Percentiles rank a stretch among this genome's conserved stretches.
These are phyloP conservation scores for Forpus xanthops DNA, from an alignment of 2,797 vertebrate species.

Conservation along the genomic window DNA sequence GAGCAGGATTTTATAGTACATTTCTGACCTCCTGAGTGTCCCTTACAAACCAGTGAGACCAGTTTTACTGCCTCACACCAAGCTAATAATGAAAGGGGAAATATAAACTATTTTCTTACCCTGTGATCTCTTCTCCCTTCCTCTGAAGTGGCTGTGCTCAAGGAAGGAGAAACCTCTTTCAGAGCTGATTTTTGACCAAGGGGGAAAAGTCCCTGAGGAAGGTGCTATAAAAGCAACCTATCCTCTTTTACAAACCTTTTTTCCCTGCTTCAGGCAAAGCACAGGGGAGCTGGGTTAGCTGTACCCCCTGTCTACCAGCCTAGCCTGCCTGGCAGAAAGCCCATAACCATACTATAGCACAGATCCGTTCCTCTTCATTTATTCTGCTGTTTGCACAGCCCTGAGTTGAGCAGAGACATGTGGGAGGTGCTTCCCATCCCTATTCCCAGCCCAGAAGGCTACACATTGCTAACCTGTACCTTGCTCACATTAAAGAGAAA, in stretches of 20 bases:
- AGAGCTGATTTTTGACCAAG: background rate
- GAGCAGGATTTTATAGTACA: background rate
- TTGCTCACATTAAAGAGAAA: background rate
- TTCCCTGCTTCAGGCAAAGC: background rate
- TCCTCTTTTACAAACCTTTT: background rate
- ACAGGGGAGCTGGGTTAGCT: background rate
- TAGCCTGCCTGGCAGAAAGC: background rate
- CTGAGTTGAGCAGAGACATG: background rate
- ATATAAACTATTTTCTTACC: background rate
- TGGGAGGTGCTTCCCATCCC: background rate
- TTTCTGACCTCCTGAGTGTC: slow-evolving; percentile 18
- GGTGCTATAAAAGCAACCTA: background rate
- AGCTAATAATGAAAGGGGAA: background rate
- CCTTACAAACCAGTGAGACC: slow-evolving; percentile 46
- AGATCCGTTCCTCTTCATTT: background rate
- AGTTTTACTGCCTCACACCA: slow-evolving; percentile 29
- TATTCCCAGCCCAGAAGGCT: background rate
- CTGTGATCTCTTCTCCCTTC: background rate
- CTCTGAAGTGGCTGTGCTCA: background rate
- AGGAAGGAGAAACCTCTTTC: background rate
- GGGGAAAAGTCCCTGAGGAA: background rate
- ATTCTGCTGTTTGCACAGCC: background rate
- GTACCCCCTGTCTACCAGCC: background rate
- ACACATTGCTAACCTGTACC: background rate
- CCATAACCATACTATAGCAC: background rate